Evolutionary conservation across 2,888 invertebrate genomes (phyloP), one percentile per base, ranked within the genome.

Genomic region (Gryllus longicercus): DNA sequence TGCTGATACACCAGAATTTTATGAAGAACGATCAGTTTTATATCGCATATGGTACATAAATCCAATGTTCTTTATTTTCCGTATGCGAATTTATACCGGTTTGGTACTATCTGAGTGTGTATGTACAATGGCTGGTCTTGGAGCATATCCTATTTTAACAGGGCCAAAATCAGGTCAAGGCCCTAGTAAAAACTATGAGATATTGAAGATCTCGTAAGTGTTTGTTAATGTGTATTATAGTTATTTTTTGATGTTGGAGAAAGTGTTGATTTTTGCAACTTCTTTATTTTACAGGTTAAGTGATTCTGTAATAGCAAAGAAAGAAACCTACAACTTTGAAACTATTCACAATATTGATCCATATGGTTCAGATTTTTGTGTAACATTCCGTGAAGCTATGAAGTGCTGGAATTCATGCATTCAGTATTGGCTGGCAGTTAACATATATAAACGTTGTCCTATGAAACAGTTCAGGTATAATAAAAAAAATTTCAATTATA

Each of bases 381-480:
- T 93, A 63, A 95, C 95, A 0, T 92, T 97, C 82, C 90, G 97
- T 8, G 94, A 94, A 82, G 95, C 94, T 5, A 95, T 98, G 93
- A 94, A 95, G 85, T 92, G 94, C 79, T 99, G 99, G 99, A 99
- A 99, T 86, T 95, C 95, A 85, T 95, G 95, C 74, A 94, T 98
- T 1, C 99, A 99, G 86, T 98, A 96, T 87, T 99, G 98, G 98
- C 91, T 99, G 84, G 98, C 97, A 1, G 92, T 93, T 82, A 95
- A 94, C 85, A 92, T 98, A 2, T 97, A 98, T 86, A 95, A 95
- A 85, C 89, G 95, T 83, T 93, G 96, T 84, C 95, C 96, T 0
- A 87, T 87, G 80, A 93, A 91, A 85, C 87, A 88, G 82, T 88
- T 87, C 81, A 87, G 88, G 88, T 87, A 79, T 80, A 84, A 80